Evolutionary conservation across 2,888 invertebrate species (phyloP), one percentile per base, ranked within the genome.

Genomic region (Leucophenga montana): DNA sequence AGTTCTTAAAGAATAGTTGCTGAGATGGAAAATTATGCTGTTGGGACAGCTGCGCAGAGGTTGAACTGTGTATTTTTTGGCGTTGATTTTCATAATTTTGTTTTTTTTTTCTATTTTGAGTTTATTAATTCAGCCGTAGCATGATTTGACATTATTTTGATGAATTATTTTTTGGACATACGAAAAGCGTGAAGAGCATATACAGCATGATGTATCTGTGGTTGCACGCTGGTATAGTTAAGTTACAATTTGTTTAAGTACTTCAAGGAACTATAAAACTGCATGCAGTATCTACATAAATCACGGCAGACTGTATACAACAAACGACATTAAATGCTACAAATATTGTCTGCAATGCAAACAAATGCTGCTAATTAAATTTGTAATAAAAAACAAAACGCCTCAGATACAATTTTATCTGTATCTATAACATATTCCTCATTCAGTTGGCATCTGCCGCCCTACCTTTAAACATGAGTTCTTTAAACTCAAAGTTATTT

Each of bases 61-160:
- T 65, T 66, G 54, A 67, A 67, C 70, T 56, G 44, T 50, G 48
- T 62, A 48, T 48, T 11, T 18, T 16, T 18, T 13, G 33, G 78
- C 81, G 73, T 77, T 76, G 79, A 82, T 83, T 82, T 81, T 77
- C 78, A 81, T 79, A 27, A 65, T 72, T 76, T 73, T 70, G 44
- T 50, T 33, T 56, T 71, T 39, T 48, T 68, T 14, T 71, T 65
- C 18, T 46, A 53, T 20, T 56, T 31, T 61, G 61, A 70, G 57
- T 73, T 77, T 70, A 72, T 73, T 70, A 62, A 59, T 72, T 57
- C 81, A 82, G 83, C 78, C 80, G 79, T 77, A 64, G 76, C 75
- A 81, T 82, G 82, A 82, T 77, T 80, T 77, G 83, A 80, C 83
- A 82, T 81, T 78, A 82, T 82, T 82, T 82, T 82, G 83, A 83